Evolutionary conservation across 2,113 vertebrate species (phyloP).

Genomic region (Seriola dumerili): DNA sequence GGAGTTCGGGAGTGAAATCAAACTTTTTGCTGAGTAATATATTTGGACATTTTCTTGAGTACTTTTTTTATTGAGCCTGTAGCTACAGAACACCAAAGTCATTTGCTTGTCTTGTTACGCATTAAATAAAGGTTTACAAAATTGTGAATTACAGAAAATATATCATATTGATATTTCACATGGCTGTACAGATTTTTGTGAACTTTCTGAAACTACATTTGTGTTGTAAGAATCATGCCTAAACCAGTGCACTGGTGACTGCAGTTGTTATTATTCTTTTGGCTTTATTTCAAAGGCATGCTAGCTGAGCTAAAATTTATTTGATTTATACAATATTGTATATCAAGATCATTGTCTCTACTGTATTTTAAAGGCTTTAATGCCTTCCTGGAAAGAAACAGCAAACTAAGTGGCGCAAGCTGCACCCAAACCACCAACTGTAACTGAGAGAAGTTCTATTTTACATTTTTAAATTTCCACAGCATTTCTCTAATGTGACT

Average conservation of each 20-base stretch:
- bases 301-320: conserved; percentile 56
- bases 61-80: conserved; percentile 67
- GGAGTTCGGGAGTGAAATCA: conserved; percentile 33
- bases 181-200: conserved; percentile 79
- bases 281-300: conserved; percentile 69
- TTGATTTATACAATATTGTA: conserved; percentile 51
- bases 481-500: conserved; percentile 17
- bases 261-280: conserved; percentile 28
- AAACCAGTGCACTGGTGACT: conserved; percentile 63
- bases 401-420: conserved; percentile 4
- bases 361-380: conserved; percentile 24
- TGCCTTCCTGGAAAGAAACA: background rate
- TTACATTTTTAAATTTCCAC: conserved; percentile 19
- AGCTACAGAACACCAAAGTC: conserved; percentile 84
- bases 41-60: conserved; percentile 54
- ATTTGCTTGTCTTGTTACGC: conserved; percentile 79
- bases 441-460: conserved; percentile 8
- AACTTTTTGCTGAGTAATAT: conserved; percentile 51
- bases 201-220: conserved; percentile 66
- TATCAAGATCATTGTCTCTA: conserved; percentile 44
- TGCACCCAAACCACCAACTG: conserved; percentile 10
- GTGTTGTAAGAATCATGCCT: conserved; percentile 66
- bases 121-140: conserved; percentile 79
- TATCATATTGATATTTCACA: conserved; percentile 90
- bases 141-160: conserved; percentile 82